These are phyloP conservation scores for Drosophila percnosoma DNA, from an alignment of 2,888 invertebrate genomes.

Conservation along the genomic window DNA sequence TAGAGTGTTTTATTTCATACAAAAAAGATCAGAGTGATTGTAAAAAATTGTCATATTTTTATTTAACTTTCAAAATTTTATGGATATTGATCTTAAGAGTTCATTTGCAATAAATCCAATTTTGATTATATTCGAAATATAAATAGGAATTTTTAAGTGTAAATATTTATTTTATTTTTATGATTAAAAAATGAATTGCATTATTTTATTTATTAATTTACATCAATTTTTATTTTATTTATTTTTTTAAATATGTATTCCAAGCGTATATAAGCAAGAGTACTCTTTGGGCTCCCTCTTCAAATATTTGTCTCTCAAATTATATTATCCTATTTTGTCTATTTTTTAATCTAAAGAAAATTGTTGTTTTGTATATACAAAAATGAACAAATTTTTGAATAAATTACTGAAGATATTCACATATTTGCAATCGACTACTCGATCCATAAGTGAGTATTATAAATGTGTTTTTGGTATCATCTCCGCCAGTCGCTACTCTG, in stretches of 20 bases:
- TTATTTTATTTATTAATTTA: no score
- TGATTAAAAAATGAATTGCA: no score
- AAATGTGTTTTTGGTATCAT: constrained; percentile 15
- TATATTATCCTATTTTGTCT: neutral
- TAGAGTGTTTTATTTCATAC: neutral
- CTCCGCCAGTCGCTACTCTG: constrained; percentile 27
- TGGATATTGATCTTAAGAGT: neutral
- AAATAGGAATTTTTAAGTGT: neutral
- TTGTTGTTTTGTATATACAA: neutral
- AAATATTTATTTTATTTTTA: no score
- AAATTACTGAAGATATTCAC: neutral
- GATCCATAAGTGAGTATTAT: constrained; percentile 10
- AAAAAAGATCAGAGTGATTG: neutral
- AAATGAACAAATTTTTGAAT: neutral
- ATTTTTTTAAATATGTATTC: neutral
- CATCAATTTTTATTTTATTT: rapidly evolving
- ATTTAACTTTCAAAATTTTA: neutral
- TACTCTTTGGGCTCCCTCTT: neutral
- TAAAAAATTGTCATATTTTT: rapidly evolving
- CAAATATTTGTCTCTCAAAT: neutral
- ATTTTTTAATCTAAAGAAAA: neutral
- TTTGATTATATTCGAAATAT: neutral
- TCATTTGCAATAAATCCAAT: neutral
- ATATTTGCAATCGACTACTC: neutral
- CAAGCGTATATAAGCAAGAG: no score